phyloP scores from a whole-genome alignment of 2,888 invertebrate species.

The Ptychoptera contaminata region DNA sequence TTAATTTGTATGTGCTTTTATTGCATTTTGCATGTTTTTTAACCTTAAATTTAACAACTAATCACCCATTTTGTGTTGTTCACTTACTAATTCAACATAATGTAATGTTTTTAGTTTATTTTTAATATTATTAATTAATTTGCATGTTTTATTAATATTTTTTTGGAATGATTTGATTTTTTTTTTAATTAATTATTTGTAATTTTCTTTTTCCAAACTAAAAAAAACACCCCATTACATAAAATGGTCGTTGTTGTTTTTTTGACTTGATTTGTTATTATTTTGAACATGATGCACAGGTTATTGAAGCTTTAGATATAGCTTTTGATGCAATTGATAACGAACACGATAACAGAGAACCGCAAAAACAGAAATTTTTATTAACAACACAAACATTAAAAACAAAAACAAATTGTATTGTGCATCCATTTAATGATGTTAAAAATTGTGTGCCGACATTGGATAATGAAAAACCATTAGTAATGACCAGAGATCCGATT shows the following conservation, averaged over 20 bases:
- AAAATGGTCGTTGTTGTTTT: not conserved
- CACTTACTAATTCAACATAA: not conserved
- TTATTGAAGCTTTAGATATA: slow-evolving; percentile 45
- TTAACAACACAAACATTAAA: not conserved
- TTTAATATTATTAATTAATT: too few species aligned
- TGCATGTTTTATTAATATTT: too few species aligned
- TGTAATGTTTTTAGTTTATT: not conserved
- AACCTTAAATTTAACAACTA: too few species aligned
- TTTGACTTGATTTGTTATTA: too few species aligned
- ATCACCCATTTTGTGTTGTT: too few species aligned
- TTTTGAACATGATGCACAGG: slow-evolving; percentile 26
- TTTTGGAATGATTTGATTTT: slow-evolving; percentile 1
- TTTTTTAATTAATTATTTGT: slow-evolving; percentile 6
- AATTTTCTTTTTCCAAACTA: too few species aligned
- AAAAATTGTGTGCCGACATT: too few species aligned
- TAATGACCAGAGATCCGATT: slow-evolving; percentile 23
- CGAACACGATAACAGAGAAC: slow-evolving; percentile 19
- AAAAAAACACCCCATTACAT: too few species aligned
- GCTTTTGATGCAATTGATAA: slow-evolving; percentile 47
- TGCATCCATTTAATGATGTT: not conserved
- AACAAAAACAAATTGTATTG: not conserved
- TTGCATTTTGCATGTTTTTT: too few species aligned
- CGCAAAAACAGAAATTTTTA: slow-evolving; percentile 11
- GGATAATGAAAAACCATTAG: too few species aligned
- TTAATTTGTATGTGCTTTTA: too few species aligned